These are phyloP conservation scores for Zosterops hypoxanthus DNA, from an alignment of 2,113 vertebrate genomes.

Conservation along the genomic window DNA sequence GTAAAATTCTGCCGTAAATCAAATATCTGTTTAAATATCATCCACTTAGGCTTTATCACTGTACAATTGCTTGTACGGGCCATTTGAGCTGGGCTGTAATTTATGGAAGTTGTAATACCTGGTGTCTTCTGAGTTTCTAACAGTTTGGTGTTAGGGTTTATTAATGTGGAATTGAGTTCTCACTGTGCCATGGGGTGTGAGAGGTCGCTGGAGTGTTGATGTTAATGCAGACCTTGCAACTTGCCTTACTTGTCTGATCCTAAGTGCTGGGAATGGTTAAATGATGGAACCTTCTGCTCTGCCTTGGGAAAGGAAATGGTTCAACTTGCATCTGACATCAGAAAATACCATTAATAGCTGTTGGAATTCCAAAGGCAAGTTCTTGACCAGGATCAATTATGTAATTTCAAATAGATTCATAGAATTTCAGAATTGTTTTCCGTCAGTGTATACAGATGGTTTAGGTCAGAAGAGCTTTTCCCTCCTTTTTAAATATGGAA, in stretches of 20 bases:
- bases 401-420: background rate
- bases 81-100: slow-evolving; percentile 46
- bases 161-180: slow-evolving; percentile 54
- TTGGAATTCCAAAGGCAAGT: background rate
- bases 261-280: background rate
- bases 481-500: background rate
- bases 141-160: slow-evolving; percentile 47
- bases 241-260: background rate
- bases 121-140: slow-evolving; percentile 36
- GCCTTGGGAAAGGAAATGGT: background rate
- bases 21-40: slow-evolving; percentile 61
- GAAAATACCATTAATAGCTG: background rate
- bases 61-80: slow-evolving; percentile 51
- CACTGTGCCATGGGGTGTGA: slow-evolving; percentile 22
- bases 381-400: background rate
- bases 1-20: slow-evolving; percentile 37
- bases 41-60: slow-evolving; percentile 62
- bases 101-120: slow-evolving; percentile 54
- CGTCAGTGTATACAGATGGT: background rate
- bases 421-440: background rate
- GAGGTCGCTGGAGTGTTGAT: slow-evolving; percentile 21
- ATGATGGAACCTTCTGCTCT: background rate
- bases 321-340: background rate
- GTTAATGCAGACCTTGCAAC: slow-evolving; percentile 25
- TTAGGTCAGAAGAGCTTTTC: background rate